Evolutionary conservation across 2,113 vertebrate species (phyloP).

Genomic region (Atractosteus spatula): DNA sequence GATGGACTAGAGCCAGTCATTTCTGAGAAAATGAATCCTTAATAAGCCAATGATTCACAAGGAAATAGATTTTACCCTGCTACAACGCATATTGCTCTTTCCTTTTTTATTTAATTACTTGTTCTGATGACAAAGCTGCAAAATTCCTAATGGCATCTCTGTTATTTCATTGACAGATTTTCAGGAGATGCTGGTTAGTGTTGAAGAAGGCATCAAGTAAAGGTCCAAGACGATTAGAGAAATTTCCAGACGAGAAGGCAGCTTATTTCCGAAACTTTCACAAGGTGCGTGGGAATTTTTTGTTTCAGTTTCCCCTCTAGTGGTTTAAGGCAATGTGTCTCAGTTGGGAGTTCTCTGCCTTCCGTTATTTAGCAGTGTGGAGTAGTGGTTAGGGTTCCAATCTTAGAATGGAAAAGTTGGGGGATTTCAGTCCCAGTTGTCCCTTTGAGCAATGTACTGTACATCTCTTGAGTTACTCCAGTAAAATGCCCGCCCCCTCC

Average conservation of each 20-base stretch:
- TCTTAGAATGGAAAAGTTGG: too few species aligned
- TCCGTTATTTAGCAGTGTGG: too few species aligned
- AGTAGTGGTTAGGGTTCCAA: too few species aligned
- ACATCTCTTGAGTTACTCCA: too few species aligned
- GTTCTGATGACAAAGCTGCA: conserved; percentile 1
- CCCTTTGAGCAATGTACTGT: too few species aligned
- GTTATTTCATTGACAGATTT: conserved; percentile 80
- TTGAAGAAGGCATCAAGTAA: conserved; percentile 99
- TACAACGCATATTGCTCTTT: background rate
- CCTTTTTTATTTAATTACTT: conserved; percentile 12
- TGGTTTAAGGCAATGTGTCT: too few species aligned
- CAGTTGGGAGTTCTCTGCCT: too few species aligned
- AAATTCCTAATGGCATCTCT: background rate
- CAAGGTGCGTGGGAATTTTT: conserved; percentile 72
- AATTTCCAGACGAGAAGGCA: conserved; percentile 97
- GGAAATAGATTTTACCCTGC: background rate
- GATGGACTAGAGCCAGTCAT: background rate
- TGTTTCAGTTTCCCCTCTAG: background rate
- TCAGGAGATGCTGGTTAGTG: conserved; percentile 94
- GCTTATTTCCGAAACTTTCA: conserved; percentile 97
- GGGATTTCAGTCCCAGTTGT: too few species aligned
- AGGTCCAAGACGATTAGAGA: conserved; percentile 92
- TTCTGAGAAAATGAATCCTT: background rate
- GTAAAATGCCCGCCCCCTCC: too few species aligned
- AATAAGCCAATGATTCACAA: background rate